Conservation (phyloP, 2,797 vertebrate species). For the Epinephelus awoara region DNA sequence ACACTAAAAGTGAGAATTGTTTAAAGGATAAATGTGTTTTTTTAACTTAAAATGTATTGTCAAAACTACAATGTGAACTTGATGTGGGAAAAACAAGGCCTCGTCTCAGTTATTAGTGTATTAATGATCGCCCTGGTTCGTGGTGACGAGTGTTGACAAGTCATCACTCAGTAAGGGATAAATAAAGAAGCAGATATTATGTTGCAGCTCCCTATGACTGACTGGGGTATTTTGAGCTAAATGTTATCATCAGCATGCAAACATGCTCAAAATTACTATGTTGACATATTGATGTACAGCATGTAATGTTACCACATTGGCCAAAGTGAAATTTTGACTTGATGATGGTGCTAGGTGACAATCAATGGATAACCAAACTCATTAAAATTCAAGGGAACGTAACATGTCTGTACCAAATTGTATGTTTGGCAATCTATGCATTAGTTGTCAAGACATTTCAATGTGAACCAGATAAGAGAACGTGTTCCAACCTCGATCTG, state of each 20-base stretch:
- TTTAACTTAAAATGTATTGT: not conserved
- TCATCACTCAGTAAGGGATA: not conserved
- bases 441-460: not conserved
- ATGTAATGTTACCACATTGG: not conserved
- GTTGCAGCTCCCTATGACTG: not conserved
- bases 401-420: not conserved
- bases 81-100: not conserved
- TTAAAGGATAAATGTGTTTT: not conserved
- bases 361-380: not conserved
- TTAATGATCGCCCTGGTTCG: not conserved
- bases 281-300: not conserved
- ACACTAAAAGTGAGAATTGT: slow-evolving; percentile 14
- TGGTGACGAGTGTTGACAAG: not conserved
- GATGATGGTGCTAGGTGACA: not conserved
- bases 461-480: not conserved
- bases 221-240: not conserved
- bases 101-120: not conserved
- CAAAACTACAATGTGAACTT: not conserved
- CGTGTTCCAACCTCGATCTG: too few species aligned
- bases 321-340: not conserved
- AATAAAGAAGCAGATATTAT: not conserved
- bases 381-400: not conserved
- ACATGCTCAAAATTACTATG: not conserved
- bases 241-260: not conserved
- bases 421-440: not conserved